Conservation (phyloP, 2,113 vertebrate species). For the Chionis minor region DNA sequence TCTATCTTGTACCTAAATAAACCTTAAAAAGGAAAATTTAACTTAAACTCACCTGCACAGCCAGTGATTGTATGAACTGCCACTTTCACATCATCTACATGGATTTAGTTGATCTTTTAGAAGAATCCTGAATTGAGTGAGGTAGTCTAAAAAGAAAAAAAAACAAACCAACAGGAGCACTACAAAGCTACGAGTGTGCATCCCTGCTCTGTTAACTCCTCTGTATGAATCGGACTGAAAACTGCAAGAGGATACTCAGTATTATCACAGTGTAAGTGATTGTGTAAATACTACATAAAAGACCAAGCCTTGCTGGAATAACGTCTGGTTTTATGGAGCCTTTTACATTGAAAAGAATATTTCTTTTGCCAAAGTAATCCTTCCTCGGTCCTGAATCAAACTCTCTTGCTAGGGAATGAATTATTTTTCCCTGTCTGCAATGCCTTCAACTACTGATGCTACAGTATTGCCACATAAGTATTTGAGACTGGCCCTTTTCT, state of each 20-base stretch:
- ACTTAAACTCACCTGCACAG: slow-evolving; percentile 68
- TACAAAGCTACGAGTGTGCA: not conserved
- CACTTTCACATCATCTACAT: slow-evolving; percentile 54
- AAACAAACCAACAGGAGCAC: not conserved
- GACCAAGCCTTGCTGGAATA: not conserved
- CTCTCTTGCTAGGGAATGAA: not conserved
- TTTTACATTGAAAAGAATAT: not conserved
- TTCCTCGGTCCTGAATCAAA: not conserved
- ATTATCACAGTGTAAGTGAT: not conserved
- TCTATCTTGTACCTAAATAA: not conserved
- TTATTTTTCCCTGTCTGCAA: not conserved
- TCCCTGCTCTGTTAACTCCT: not conserved
- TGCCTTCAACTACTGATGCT: not conserved
- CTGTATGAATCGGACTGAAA: not conserved
- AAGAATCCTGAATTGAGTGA: not conserved
- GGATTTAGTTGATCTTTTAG: slow-evolving; percentile 41
- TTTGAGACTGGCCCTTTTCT: slow-evolving; percentile 1
- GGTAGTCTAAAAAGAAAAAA: not conserved
- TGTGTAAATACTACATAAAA: not conserved
- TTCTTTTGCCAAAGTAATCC: not conserved
- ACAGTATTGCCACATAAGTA: not conserved
- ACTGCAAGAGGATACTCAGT: slow-evolving; percentile 9
- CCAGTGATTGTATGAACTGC: slow-evolving; percentile 65
- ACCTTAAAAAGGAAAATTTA: slow-evolving; percentile 9
- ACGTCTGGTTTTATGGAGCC: not conserved